Base-by-base conservation (phyloP, 23 tunicate species). In the Phallusia fumigata region DNA sequence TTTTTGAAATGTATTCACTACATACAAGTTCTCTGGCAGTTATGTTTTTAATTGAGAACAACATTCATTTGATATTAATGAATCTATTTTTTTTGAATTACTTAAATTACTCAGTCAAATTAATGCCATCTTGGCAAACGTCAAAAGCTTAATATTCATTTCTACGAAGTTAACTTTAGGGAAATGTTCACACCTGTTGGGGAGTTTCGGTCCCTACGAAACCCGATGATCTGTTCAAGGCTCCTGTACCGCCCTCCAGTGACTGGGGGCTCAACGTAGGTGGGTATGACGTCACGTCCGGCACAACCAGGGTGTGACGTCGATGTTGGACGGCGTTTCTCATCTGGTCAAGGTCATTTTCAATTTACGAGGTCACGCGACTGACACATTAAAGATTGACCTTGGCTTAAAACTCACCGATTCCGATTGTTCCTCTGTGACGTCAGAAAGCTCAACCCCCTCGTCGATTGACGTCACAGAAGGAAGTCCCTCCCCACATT, bases 401-500 rank as follows among this genome's bases (percentile, higher is more conserved):
- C 10, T 40, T 40, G 5, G 47, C 5, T 3, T 10, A 40, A 40
- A 40, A n/a, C 79, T 85, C 31, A 87, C 91, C 86, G 81, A 76
- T 81, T 81, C 85, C 6, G 31, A 32, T 87, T 87, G 84, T 36
- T 81, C 84, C 16, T 81, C 84, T 36, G 69, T 58, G 53, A 65
- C 51, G 53, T 65, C 47, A 58, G 79, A 64, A 18, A 85, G 34
- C 44, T 87, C 91, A 19, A 82, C 84, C 6, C 91, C 91, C 81
- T 87, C 91, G 82, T 87, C 91, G 6, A 87, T 76, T 47, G 91
- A 87, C 85, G 82, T 75, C 78, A 87, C 91, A 33, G 85, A 80
- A 19, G 91, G 86, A 5, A 80, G 74, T 13, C 69, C 83, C 82
- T 85, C 88, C 31, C 87, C 87, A 76, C 87, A 75, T 22, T 83